Conservation (phyloP, 2,797 vertebrate species). For the Cheracebus regulus region DNA sequence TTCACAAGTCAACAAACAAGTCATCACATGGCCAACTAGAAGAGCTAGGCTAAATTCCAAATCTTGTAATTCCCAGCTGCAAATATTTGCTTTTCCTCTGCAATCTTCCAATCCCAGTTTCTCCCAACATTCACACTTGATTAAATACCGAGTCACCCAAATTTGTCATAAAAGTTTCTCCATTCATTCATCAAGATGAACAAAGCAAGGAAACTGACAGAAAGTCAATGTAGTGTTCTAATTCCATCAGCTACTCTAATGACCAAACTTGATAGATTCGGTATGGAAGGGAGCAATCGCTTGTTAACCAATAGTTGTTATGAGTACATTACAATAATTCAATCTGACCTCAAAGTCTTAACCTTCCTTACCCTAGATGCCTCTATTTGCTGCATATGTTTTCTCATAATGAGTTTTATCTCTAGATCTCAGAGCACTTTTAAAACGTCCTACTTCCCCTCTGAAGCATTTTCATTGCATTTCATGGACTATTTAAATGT, state of each 20-base stretch:
- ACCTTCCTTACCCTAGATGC: background rate
- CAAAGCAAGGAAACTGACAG: background rate
- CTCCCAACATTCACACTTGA: background rate
- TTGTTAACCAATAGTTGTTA: background rate
- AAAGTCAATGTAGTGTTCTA: background rate
- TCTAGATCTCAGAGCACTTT: slow-evolving; percentile 55
- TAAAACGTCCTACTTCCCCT: slow-evolving; percentile 42
- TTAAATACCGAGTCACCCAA: background rate
- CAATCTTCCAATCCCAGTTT: background rate
- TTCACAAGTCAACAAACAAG: background rate
- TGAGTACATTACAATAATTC: background rate
- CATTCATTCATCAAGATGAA: background rate
- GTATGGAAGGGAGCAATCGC: background rate
- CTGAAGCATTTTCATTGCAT: slow-evolving; percentile 52
- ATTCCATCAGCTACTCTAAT: background rate
- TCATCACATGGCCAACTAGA: background rate
- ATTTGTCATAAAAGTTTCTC: background rate
- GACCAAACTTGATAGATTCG: background rate
- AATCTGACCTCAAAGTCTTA: background rate
- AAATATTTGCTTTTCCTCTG: background rate
- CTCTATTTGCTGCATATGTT: background rate
- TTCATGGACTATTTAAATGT: slow-evolving; percentile 64
- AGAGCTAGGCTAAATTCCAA: background rate
- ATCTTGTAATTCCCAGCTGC: background rate
- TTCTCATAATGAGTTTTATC: background rate